These are phyloP conservation scores for Tortricodes alternella DNA, from an alignment of 2,888 invertebrate genomes.

Conservation along the genomic window DNA sequence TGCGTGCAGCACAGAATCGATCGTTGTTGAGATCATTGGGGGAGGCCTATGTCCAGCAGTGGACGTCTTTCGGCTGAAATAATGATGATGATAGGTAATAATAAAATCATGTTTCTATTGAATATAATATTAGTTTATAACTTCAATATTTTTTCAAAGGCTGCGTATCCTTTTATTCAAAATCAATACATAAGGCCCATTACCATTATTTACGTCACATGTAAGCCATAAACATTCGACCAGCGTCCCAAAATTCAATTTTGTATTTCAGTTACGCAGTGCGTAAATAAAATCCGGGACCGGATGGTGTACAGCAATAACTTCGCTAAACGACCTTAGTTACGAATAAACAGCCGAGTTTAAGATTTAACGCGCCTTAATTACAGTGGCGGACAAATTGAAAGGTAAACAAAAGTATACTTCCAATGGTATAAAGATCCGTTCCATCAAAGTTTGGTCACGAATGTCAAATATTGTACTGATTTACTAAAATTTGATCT, in stretches of 20 bases:
- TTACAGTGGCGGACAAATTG: slow-evolving; percentile 8
- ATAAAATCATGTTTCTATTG: too few relatives aligned
- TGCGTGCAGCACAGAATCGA: too few relatives aligned
- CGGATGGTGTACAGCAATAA: slow-evolving; percentile 12
- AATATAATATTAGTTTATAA: too few relatives aligned
- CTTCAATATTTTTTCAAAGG: background rate
- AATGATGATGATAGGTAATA: too few relatives aligned
- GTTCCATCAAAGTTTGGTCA: too few relatives aligned
- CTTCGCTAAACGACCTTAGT: slow-evolving; percentile 26
- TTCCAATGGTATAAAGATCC: too few relatives aligned
- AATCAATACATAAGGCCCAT: background rate
- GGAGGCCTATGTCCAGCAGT: too few relatives aligned
- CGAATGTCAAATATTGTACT: too few relatives aligned
- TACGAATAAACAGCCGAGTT: slow-evolving; percentile 29
- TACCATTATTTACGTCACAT: slow-evolving; percentile 9
- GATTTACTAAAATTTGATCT: too few relatives aligned
- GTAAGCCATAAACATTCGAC: slow-evolving; percentile 1
- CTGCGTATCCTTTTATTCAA: background rate
- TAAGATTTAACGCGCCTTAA: slow-evolving; percentile 20
- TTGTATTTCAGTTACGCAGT: slow-evolving; percentile 19
- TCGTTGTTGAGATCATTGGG: too few relatives aligned
- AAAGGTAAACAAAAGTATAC: background rate
- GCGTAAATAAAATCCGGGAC: slow-evolving; percentile 15
- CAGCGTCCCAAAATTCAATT: slow-evolving; percentile 21
- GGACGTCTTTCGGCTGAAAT: too few relatives aligned